Conservation (phyloP, 2,888 invertebrate genomes). For the Peribatodes rhomboidaria region DNA sequence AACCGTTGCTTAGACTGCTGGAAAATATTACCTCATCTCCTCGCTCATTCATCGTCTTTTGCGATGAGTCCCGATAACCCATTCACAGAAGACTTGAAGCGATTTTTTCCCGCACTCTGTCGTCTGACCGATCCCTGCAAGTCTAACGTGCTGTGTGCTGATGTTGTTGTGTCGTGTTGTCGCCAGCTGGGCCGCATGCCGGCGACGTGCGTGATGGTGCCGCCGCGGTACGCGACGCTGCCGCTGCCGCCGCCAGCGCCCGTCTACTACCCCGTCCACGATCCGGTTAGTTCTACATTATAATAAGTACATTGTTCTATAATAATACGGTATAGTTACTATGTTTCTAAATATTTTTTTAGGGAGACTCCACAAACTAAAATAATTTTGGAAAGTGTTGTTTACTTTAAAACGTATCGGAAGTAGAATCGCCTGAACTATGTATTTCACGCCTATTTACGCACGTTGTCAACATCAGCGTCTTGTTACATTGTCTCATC, state of each 20-base stretch:
- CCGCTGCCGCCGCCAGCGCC: slow-evolving; percentile 72
- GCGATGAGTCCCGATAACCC: too few relatives aligned
- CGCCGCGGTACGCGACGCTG: slow-evolving; percentile 77
- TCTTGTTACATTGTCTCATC: too few relatives aligned
- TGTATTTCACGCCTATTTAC: background rate
- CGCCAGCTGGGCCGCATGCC: slow-evolving; percentile 76
- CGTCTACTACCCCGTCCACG: slow-evolving; percentile 78
- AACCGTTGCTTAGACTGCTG: too few relatives aligned
- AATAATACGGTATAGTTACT: too few relatives aligned
- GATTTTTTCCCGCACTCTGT: too few relatives aligned
- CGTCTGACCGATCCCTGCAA: background rate
- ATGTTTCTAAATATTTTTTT: too few relatives aligned
- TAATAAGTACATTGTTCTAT: background rate
- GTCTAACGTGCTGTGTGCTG: background rate
- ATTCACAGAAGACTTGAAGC: too few relatives aligned
- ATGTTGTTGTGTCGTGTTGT: slow-evolving; percentile 27
- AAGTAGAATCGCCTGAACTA: too few relatives aligned
- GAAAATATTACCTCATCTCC: too few relatives aligned
- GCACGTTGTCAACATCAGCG: background rate
- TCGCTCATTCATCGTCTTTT: too few relatives aligned
- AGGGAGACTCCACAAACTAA: too few relatives aligned
- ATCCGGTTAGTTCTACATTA: slow-evolving; percentile 62
- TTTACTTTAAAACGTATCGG: background rate
- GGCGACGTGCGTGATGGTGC: slow-evolving; percentile 74
- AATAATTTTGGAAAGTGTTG: too few relatives aligned